A percentile compares a stretch with the other conserved stretches of the same genome.
Conservation (phyloP, 2,888 invertebrate genomes). For the Malthinus flaveolus region DNA sequence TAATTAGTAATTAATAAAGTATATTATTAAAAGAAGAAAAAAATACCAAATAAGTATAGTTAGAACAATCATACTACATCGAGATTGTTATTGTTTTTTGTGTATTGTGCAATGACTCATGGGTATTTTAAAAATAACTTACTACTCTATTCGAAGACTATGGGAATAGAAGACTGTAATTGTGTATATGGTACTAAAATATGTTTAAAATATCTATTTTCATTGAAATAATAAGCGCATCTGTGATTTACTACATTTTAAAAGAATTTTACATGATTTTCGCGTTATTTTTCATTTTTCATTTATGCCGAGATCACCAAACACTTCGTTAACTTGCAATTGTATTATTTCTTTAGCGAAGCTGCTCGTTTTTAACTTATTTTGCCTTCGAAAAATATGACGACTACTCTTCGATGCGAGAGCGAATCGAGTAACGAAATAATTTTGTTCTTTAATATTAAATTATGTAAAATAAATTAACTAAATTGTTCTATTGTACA, state of each 20-base stretch:
- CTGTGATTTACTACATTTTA: conserved; percentile 41
- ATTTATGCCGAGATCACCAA: conserved; percentile 4
- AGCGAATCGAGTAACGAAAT: no score
- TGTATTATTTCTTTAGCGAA: neutral
- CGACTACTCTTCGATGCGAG: no score
- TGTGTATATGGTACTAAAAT: conserved; percentile 23
- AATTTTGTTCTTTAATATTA: neutral
- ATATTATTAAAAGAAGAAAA: neutral
- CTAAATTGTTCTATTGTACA: conserved; percentile 22
- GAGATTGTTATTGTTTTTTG: conserved; percentile 28
- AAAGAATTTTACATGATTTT: conserved; percentile 21
- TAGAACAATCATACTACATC: conserved; percentile 31
- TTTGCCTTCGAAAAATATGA: no score
- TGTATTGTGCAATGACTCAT: conserved; percentile 26
- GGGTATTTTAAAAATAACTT: conserved; percentile 29
- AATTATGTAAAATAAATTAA: conserved; percentile 1
- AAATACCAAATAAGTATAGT: conserved; percentile 13
- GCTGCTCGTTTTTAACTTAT: no score
- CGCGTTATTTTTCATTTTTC: no score
- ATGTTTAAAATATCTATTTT: conserved; percentile 26
- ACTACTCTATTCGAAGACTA: conserved; percentile 10
- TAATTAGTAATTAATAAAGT: conserved; percentile 8
- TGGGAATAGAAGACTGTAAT: conserved; percentile 17
- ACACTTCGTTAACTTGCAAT: neutral
- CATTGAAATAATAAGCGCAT: conserved; percentile 39